Evolutionary conservation across 2,113 vertebrate species (phyloP), one percentile per base, ranked within the genome.

Genomic region (Pomatorhinus ruficollis): DNA sequence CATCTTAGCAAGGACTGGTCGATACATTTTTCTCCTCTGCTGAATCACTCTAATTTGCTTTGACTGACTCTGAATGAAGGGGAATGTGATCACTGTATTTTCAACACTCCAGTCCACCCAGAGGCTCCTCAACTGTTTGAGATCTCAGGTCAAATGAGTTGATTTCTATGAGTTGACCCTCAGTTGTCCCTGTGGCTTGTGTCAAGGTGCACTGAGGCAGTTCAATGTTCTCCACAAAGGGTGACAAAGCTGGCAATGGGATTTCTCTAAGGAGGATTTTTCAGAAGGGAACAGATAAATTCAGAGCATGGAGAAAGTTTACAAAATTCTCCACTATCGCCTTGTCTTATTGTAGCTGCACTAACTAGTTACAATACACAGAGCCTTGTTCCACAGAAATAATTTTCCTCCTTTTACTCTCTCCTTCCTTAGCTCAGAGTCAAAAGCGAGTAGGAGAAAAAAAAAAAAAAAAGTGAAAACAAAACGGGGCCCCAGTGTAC

Each of bases 401-500:
- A 0, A 60, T 57, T 75, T 93, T 49, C 15, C 23, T 76, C 8
- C 19, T 83, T 83, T 92, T 53, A 64, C 23, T 17, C 9, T 65
- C 23, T 65, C 11, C 9, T 42, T 77, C 18, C n/a, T 72, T 65
- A 77, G 15, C 25, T 77, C 39, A 54, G 63, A 76, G 39, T 37
- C 20, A 90, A 92, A 88, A 83, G 4, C 9, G 2, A 10, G 11
- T 8, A 45, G 4, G 2, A 31, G 18, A 31, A 45, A 42, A 27
- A 24, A n/a, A 35, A 20, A 13, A n/a, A 25, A 59, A 37, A 17
- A 8, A 4, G 3, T 15, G 2, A 59, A 45, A 37, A 37, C 7
- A 57, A 13, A 47, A 61, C 2, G 4, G 6, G 1, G 3, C 5
- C 8, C 4, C 24, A 71, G 8, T 9, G 6, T 18, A 42, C 11